Conservation (phyloP, 2,113 vertebrate species). For the Hystrix cristata region DNA sequence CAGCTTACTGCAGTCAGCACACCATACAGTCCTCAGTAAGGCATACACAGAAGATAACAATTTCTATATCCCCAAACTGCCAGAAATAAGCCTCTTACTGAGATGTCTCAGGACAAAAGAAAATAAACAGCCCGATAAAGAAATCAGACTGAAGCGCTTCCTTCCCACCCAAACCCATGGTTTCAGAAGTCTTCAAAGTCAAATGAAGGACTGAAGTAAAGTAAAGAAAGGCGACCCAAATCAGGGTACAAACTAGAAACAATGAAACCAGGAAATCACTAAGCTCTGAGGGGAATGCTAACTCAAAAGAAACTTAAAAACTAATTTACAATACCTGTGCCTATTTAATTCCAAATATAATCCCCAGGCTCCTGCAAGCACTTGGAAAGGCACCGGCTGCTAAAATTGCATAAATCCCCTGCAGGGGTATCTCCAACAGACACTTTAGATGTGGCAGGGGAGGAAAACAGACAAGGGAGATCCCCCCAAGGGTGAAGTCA, state of each 20-base stretch:
- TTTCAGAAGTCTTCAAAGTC: background rate
- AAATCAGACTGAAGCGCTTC: background rate
- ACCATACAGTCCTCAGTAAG: background rate
- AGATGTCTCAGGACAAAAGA: background rate
- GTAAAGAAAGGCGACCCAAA: background rate
- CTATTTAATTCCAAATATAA: background rate
- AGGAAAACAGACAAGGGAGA: background rate
- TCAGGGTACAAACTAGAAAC: background rate
- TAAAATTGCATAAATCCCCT: background rate
- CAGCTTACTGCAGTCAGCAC: background rate
- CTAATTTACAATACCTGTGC: background rate
- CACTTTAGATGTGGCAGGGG: background rate
- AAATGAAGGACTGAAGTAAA: background rate
- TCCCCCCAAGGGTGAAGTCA: background rate
- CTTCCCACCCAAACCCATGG: background rate
- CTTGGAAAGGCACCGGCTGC: background rate
- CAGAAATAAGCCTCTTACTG: background rate
- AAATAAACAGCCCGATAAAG: background rate
- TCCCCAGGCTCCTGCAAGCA: background rate
- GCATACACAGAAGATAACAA: background rate
- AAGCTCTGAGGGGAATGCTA: background rate
- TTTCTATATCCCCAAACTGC: background rate
- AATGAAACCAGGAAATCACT: background rate
- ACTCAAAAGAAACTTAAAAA: background rate
- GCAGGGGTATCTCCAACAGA: background rate